A percentile compares a stretch with the other conserved stretches of the same genome.
Evolutionary conservation across 2,113 vertebrate species (phyloP).

Genomic region (Mirounga angustirostris): DNA sequence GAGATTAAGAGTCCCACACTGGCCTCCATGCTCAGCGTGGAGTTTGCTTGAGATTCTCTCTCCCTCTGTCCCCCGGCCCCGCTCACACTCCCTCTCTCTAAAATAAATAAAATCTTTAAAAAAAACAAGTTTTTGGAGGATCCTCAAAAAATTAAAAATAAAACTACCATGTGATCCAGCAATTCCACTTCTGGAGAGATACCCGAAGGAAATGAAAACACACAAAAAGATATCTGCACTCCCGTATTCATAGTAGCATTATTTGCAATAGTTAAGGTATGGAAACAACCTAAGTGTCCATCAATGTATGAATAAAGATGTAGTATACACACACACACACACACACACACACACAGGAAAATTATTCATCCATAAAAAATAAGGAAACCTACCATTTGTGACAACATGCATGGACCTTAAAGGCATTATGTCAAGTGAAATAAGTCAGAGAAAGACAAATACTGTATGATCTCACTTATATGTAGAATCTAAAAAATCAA

Average conservation of each 20-base stretch:
- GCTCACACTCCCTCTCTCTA: not conserved
- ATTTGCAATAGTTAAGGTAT: not conserved
- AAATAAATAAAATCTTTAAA: not conserved
- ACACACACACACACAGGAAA: not conserved
- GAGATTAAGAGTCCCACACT: not conserved
- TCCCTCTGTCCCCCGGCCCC: not conserved
- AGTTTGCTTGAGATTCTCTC: not conserved
- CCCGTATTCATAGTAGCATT: not conserved
- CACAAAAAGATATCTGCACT: not conserved
- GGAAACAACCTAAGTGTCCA: not conserved
- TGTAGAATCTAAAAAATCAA: not conserved
- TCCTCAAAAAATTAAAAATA: not conserved
- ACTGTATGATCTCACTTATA: not conserved
- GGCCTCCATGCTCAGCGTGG: not conserved
- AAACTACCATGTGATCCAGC: not conserved
- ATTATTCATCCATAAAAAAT: not conserved
- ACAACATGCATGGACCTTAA: not conserved
- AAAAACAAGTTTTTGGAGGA: not conserved
- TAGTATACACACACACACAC: not conserved
- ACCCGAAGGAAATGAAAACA: not conserved
- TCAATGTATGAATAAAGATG: not conserved
- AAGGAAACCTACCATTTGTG: not conserved
- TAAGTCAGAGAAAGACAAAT: not conserved
- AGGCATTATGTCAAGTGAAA: not conserved
- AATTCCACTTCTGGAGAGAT: not conserved